A percentile compares a stretch with the other conserved stretches of the same genome.
Evolutionary conservation across 2,888 invertebrate genomes (phyloP).

Genomic region (Eristalis tenax): DNA sequence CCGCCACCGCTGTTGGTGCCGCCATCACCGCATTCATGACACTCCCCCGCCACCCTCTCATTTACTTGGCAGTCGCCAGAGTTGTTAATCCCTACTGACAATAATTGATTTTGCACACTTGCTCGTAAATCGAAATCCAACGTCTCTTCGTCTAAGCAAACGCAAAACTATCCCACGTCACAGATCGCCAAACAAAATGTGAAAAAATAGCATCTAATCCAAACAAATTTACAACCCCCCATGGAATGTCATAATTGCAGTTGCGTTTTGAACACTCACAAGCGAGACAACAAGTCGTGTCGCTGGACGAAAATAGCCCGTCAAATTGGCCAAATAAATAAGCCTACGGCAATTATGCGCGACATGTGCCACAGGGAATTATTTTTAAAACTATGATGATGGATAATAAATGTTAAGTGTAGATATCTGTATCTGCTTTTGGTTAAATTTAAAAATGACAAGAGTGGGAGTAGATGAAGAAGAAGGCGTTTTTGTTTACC

Average conservation of each 20-base stretch:
- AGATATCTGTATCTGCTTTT: conserved; percentile 3
- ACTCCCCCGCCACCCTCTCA: too few relatives aligned
- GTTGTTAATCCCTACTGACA: background rate
- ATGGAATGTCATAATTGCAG: conserved; percentile 31
- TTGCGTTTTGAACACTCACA: conserved; percentile 17
- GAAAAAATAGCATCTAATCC: background rate
- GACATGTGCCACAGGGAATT: conserved; percentile 39
- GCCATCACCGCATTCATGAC: too few relatives aligned
- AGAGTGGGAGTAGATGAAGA: too few relatives aligned
- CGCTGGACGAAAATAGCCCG: background rate
- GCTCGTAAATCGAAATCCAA: background rate
- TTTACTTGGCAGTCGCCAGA: background rate
- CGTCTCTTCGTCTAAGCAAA: background rate
- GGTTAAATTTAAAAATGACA: too few relatives aligned
- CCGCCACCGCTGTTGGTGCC: too few relatives aligned
- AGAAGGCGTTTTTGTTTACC: conserved; percentile 20
- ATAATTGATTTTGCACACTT: conserved; percentile 3
- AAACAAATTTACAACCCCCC: background rate
- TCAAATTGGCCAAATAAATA: conserved; percentile 24
- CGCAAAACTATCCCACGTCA: background rate
- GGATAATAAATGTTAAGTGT: conserved; percentile 5
- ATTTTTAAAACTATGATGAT: conserved; percentile 48
- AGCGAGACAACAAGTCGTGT: background rate
- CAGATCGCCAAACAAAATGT: background rate
- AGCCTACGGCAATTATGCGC: conserved; percentile 25